These are phyloP conservation scores for Calidris pygmaea DNA, from an alignment of 2,113 vertebrate species.

Conservation along the genomic window DNA sequence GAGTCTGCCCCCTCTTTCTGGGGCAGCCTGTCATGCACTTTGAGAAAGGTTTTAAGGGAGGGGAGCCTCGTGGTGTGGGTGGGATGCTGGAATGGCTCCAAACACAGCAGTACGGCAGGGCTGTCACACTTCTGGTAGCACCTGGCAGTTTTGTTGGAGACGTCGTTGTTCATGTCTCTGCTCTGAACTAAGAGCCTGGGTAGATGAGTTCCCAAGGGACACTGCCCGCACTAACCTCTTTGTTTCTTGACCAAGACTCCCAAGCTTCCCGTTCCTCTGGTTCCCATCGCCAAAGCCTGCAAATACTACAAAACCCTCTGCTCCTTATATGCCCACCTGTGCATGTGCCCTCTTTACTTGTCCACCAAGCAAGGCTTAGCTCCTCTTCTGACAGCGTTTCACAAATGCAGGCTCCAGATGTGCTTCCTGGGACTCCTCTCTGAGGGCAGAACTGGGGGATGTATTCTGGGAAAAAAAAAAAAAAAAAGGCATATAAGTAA, in stretches of 20 bases:
- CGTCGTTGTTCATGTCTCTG: not conserved
- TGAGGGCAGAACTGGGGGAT: not conserved
- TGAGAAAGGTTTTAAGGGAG: not conserved
- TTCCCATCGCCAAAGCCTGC: not conserved
- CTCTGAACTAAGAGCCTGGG: not conserved
- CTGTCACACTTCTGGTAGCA: not conserved
- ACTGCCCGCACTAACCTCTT: not conserved
- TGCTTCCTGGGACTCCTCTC: not conserved
- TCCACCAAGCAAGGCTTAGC: not conserved
- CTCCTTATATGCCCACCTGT: not conserved
- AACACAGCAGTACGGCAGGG: not conserved
- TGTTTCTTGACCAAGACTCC: not conserved
- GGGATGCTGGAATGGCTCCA: not conserved
- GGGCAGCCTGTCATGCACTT: not conserved
- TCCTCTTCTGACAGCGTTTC: not conserved
- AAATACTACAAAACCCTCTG: not conserved
- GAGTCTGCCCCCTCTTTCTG: not conserved
- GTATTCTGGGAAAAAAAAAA: not conserved
- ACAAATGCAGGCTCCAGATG: not conserved
- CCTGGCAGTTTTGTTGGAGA: not conserved
- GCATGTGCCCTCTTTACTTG: not conserved
- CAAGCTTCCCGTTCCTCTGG: not conserved
- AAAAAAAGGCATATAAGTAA: fast-evolving
- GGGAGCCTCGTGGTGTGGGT: not conserved
- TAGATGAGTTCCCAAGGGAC: not conserved